Evolutionary conservation across 1,140 invertebrate species (phyloP).

Genomic region (Caenorhabditis briggsae): DNA sequence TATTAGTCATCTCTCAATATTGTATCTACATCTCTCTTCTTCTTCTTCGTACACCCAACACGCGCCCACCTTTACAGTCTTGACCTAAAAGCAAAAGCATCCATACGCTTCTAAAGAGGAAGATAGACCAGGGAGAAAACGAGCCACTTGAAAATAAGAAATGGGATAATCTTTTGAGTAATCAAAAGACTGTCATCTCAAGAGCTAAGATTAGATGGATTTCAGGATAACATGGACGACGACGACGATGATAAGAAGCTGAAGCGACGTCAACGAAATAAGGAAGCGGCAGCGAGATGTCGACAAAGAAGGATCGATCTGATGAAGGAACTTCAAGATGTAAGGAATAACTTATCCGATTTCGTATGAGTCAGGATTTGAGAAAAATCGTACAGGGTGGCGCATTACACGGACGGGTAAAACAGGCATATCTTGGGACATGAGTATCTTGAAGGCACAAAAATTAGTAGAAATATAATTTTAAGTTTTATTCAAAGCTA

Average conservation of each 20-base stretch:
- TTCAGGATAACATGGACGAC: constrained; percentile 56
- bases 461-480: no score
- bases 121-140: not conserved
- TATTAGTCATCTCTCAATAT: constrained; percentile 50
- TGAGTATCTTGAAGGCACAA: no score
- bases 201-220: not conserved
- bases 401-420: no score
- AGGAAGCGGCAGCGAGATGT: constrained; percentile 65
- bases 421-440: no score
- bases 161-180: constrained; percentile 51
- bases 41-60: constrained; percentile 14
- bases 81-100: constrained; percentile 34
- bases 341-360: not conserved
- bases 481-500: no score
- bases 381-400: no score
- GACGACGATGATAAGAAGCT: constrained; percentile 62
- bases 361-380: no score
- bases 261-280: constrained; percentile 65
- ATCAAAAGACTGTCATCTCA: not conserved
- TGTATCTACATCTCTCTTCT: constrained; percentile 46
- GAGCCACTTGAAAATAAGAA: constrained; percentile 47
- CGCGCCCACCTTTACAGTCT: constrained; percentile 38
- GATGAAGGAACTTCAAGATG: constrained; percentile 63
- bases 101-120: not conserved
- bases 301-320: constrained; percentile 63